A percentile compares a stretch with the other conserved stretches of the same genome.
Evolutionary conservation across 1,140 invertebrate genomes (phyloP).

Genomic region (Prorops nasuta): DNA sequence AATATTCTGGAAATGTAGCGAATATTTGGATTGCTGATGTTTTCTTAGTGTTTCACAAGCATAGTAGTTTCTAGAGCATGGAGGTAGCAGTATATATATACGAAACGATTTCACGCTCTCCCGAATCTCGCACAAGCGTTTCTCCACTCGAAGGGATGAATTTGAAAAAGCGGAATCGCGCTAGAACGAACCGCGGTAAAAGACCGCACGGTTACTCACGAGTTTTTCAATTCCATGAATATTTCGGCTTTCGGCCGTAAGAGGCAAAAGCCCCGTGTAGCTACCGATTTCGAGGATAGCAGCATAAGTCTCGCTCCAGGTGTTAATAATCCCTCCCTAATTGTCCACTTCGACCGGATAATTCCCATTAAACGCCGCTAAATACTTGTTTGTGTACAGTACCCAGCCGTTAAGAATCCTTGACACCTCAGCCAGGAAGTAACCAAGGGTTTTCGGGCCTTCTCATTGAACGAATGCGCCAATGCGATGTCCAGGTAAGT

Average conservation of each 20-base stretch:
- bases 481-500: no score
- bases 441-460: slow-evolving; percentile 13
- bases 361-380: slow-evolving; percentile 50
- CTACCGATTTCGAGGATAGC: slow-evolving; percentile 30
- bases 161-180: slow-evolving; percentile 44
- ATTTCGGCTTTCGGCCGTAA: background rate
- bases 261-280: slow-evolving; percentile 15
- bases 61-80: no score
- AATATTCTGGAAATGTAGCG: no score
- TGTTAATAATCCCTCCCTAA: slow-evolving; percentile 55
- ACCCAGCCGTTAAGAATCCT: slow-evolving; percentile 31
- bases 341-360: slow-evolving; percentile 38
- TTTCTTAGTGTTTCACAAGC: no score
- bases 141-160: slow-evolving; percentile 2
- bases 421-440: slow-evolving; percentile 30
- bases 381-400: slow-evolving; percentile 53
- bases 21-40: no score
- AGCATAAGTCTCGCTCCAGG: slow-evolving; percentile 48
- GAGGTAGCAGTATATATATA: no score
- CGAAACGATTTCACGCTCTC: slow-evolving; percentile 28
- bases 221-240: background rate
- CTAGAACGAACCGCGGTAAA: slow-evolving; percentile 30
- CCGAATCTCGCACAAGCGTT: slow-evolving; percentile 8
- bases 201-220: slow-evolving; percentile 14
- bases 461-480: background rate